Evolutionary conservation across 2,888 invertebrate genomes (phyloP), one percentile per base, ranked within the genome.

Genomic region (Agrochola litura): DNA sequence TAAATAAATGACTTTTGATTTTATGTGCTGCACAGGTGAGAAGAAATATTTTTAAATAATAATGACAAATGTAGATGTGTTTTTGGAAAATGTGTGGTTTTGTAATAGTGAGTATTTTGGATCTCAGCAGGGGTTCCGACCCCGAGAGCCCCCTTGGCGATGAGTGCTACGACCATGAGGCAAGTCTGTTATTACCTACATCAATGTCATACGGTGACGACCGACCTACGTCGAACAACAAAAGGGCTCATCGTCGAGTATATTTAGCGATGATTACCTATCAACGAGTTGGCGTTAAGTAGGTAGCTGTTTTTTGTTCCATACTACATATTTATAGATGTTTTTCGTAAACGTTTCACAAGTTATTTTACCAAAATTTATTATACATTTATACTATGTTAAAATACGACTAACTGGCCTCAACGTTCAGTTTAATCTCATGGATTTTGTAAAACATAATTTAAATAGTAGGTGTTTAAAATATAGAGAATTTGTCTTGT

Each of bases 231-330:
- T 25, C 30, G 10, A 56, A 81, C 71, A 76, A 80, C 78, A 82
- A 84, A 84, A 88, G 84, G 85, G 82, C 77, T 73, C 54, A 46
- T 14, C 43, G 79, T 70, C 30, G 76, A 63, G 63, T 82, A 83
- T 84, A 74, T 82, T 84, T 87, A 87, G 82, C 76, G 77, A 76
- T 88, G 85, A 81, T 70, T 76, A 76, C 52, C 19, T 52, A 52
- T 77, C 61, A 68, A 66, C 67, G 73, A 76, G 74, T 82, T 78
- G 86, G 78, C 76, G 84, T 70, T 77, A 81, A 81, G 49, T 78
- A 78, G 37, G 46, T 69, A 56, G 58, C 74, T 64, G 58, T 76
- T 72, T 63, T 69, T 77, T 77, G 75, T 85, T 76, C 54, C 37
- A 73, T 67, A 79, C 60, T n/a, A 69, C 80, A 79, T 75, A 81